phyloP scores from a whole-genome alignment of 2,113 vertebrate species.

The Tamias sibiricus region DNA sequence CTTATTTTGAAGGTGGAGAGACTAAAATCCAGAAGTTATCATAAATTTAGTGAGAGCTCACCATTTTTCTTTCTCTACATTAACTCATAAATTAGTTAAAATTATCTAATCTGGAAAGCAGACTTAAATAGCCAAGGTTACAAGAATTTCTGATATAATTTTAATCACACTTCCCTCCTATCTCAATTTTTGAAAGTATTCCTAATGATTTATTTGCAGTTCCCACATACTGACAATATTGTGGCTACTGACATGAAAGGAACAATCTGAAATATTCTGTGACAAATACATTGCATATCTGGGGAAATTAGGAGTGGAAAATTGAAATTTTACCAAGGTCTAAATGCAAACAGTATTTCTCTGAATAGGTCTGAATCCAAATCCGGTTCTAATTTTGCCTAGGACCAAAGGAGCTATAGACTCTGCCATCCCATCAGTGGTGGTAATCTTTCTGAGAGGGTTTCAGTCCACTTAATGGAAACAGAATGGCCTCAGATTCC shows the following conservation, averaged over 20 bases:
- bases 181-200: conserved; percentile 14
- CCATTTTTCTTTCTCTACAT: too few species aligned
- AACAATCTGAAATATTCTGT: background rate
- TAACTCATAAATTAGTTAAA: too few species aligned
- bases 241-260: background rate
- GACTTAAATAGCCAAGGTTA: conserved; percentile 2
- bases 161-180: background rate
- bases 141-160: background rate
- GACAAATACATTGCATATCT: conserved; percentile 35
- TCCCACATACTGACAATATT: background rate
- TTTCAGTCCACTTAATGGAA: background rate
- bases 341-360: conserved; percentile 10
- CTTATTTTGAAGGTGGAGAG: conserved; percentile 37
- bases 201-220: background rate
- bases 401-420: background rate
- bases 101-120: background rate
- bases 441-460: background rate
- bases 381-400: background rate
- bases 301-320: background rate
- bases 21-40: too few species aligned
- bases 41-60: too few species aligned
- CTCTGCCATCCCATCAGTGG: background rate
- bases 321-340: background rate
- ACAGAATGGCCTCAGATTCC: background rate
- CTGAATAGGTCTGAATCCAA: conserved; percentile 27